Evolutionary conservation across 2,888 invertebrate species (phyloP), one percentile per base, ranked within the genome.

Genomic region (Mimas tiliae): DNA sequence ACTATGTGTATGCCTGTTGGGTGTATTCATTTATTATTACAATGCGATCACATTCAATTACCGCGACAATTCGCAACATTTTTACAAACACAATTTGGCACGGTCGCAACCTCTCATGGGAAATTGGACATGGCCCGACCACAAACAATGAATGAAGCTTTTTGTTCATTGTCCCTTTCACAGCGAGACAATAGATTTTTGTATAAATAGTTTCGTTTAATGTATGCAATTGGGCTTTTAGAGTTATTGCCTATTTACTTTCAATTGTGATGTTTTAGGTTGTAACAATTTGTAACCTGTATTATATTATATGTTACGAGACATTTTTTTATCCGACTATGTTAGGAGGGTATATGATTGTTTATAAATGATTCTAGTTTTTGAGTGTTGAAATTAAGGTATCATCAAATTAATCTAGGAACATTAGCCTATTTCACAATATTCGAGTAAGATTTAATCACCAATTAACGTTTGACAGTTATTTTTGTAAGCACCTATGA

Each of bases 41-140:
- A 42, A 34, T 27, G 62, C n/a, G 45, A 48, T n/a, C 8, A n/a
- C 12, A 64, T 14, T 42, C 21, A 68, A 70, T 58, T 38, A 62
- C 50, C 16, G 52, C 53, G 66, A 53, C 38, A 51, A 53, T 64
- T 63, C 58, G 51, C 52, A 64, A 62, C 38, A 58, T 42, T 58
- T 52, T 42, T 42, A 19, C 58, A 66, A 64, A 14, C 53, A 45
- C 47, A 47, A 51, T 66, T 58, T 11, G 48, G 45, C 47, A 21
- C 27, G 42, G 66, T 42, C 64, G 45, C 16, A 63, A 68, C 62
- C 64, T 53, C 47, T 34, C 70, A 75, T 72, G 74, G 70, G 72
- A 77, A 69, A 76, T 81, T 76, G 70, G 74, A 68, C 70, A 78
- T 70, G 75, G 73, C 63, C 68, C 71, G 71, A 70, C 69, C 66